Evolutionary conservation across 2,888 invertebrate genomes (phyloP).

Genomic region (Polymixis lichenea): DNA sequence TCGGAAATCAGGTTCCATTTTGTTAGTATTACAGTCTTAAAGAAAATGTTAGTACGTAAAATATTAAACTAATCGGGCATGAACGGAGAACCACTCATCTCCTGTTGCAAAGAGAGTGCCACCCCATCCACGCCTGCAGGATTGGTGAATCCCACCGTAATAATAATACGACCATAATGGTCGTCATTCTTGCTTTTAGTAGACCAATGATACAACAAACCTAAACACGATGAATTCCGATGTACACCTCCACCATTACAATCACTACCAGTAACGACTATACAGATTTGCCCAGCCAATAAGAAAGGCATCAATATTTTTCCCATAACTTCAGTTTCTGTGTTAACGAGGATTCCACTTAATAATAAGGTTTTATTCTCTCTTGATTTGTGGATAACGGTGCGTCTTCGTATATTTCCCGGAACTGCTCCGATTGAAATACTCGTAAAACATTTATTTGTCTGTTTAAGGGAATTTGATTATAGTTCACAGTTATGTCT

Average conservation of each 20-base stretch:
- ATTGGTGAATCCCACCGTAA: too few relatives aligned
- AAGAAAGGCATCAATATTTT: constrained; percentile 44
- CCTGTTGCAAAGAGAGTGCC: too few relatives aligned
- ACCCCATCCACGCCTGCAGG: too few relatives aligned
- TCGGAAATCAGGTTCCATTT: too few relatives aligned
- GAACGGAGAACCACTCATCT: too few relatives aligned
- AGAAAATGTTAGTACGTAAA: too few relatives aligned
- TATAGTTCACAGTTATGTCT: constrained; percentile 1
- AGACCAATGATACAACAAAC: neutral
- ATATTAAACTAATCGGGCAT: too few relatives aligned
- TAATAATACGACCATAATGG: too few relatives aligned
- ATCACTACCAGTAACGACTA: constrained; percentile 13
- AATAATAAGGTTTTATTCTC: constrained; percentile 58
- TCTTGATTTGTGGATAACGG: constrained; percentile 66
- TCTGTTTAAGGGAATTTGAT: constrained; percentile 12
- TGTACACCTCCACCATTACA: constrained; percentile 2
- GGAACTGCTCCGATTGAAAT: constrained; percentile 33
- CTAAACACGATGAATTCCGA: constrained; percentile 9
- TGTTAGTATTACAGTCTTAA: too few relatives aligned
- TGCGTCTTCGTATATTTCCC: constrained; percentile 30
- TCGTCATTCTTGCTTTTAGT: neutral
- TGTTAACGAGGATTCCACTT: constrained; percentile 63
- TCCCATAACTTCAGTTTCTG: constrained; percentile 58
- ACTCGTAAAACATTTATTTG: constrained; percentile 23
- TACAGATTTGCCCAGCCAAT: constrained; percentile 21